These are phyloP conservation scores for Drosophila novamexicana DNA, from an alignment of 1,140 invertebrate species.

Conservation along the genomic window DNA sequence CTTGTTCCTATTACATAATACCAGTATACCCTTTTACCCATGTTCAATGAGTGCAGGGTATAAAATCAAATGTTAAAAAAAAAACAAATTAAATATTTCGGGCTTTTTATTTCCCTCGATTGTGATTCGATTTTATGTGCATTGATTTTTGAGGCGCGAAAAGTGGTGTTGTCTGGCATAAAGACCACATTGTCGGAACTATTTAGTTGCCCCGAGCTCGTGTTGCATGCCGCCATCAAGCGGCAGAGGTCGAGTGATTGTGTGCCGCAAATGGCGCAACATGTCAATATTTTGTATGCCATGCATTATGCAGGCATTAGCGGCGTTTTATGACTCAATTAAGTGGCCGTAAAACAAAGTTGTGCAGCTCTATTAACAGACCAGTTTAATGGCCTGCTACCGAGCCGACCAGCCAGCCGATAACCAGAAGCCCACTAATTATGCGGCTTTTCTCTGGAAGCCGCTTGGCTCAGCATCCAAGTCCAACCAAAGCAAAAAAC, in stretches of 20 bases:
- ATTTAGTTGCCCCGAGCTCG: constrained; percentile 8
- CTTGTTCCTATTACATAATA: no score
- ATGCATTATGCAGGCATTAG: constrained; percentile 59
- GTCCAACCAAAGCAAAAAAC: constrained; percentile 7
- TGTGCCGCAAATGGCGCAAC: constrained; percentile 16
- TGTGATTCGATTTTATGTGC: constrained; percentile 28
- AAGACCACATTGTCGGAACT: constrained; percentile 5
- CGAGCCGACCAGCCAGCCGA: constrained; percentile 9
- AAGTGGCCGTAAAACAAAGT: constrained; percentile 71
- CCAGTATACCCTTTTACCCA: no score
- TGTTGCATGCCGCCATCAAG: constrained; percentile 22
- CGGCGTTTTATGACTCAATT: constrained; percentile 69
- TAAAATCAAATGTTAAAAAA: constrained; percentile 7
- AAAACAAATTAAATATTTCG: constrained; percentile 23
- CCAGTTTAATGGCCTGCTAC: constrained; percentile 33
- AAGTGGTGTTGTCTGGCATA: constrained; percentile 6
- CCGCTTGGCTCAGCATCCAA: constrained; percentile 19
- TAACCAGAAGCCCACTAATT: constrained; percentile 75
- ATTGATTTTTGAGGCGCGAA: constrained; percentile 27
- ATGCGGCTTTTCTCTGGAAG: constrained; percentile 50
- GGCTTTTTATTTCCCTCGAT: constrained; percentile 11
- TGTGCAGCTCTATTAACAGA: constrained; percentile 18
- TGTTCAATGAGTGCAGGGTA: not conserved
- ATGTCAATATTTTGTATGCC: constrained; percentile 49
- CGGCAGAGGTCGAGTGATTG: constrained; percentile 2